Conservation (phyloP, 2,113 vertebrate species). For the Sitta europaea region DNA sequence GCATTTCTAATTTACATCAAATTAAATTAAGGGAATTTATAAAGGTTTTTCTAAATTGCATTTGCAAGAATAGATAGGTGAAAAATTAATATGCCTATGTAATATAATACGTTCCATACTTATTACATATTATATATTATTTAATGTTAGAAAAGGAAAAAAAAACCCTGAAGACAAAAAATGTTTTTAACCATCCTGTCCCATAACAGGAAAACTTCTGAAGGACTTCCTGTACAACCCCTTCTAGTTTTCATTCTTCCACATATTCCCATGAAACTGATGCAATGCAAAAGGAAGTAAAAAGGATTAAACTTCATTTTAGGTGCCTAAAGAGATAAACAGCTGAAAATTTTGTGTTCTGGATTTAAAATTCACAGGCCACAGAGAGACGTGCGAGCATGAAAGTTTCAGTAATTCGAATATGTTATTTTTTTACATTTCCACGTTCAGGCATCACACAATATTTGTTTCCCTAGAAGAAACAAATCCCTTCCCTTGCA, state of each 20-base stretch:
- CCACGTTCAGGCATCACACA: neutral
- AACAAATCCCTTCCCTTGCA: neutral
- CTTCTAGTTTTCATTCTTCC: neutral
- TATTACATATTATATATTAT: neutral
- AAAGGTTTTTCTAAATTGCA: neutral
- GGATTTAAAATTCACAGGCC: neutral
- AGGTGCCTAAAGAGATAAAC: neutral
- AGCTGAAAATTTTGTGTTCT: neutral
- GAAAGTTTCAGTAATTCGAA: neutral
- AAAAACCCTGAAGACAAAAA: neutral
- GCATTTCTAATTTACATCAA: neutral
- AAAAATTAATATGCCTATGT: neutral
- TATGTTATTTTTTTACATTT: neutral
- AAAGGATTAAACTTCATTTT: neutral
- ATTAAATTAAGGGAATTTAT: neutral
- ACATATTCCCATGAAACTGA: neutral
- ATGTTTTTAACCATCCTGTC: neutral
- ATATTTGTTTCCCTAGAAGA: neutral
- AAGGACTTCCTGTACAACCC: neutral
- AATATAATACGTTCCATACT: neutral
- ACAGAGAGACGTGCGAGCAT: rapidly evolving
- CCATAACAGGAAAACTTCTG: neutral
- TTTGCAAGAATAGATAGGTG: neutral
- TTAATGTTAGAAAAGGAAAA: neutral
- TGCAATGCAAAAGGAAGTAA: neutral